These are phyloP conservation scores for Cordilura impudica DNA, from an alignment of 2,888 invertebrate genomes.

Conservation along the genomic window DNA sequence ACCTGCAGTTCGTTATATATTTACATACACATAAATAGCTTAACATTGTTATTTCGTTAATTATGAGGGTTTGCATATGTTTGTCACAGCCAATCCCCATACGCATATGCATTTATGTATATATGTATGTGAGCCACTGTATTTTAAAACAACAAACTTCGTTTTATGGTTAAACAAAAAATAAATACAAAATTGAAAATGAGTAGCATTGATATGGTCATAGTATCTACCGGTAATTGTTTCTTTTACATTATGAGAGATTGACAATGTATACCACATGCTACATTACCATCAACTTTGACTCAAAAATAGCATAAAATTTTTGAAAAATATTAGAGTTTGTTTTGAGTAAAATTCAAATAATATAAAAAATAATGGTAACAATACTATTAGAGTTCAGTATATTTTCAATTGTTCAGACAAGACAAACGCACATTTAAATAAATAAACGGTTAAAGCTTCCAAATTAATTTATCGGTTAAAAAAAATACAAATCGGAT, in stretches of 20 bases:
- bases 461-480: background rate
- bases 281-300: background rate
- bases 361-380: slow-evolving; percentile 63
- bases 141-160: no score
- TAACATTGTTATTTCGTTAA: no score
- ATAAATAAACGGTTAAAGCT: slow-evolving; percentile 16
- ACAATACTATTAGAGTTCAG: slow-evolving; percentile 53
- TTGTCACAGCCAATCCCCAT: no score
- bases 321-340: slow-evolving; percentile 30
- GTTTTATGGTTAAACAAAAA: no score
- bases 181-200: no score
- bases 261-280: background rate
- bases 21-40: no score
- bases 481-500: background rate
- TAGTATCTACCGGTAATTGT: slow-evolving; percentile 12
- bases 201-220: slow-evolving; percentile 47
- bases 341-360: slow-evolving; percentile 43
- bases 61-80: no score
- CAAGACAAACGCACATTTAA: slow-evolving; percentile 41
- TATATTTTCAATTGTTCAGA: slow-evolving; percentile 53
- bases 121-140: no score
- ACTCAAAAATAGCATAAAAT: slow-evolving; percentile 7
- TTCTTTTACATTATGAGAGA: slow-evolving; percentile 21
- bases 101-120: no score
- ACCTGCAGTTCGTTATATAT: no score